Conservation (phyloP, 2,797 vertebrate species). For the Netta rufina region DNA sequence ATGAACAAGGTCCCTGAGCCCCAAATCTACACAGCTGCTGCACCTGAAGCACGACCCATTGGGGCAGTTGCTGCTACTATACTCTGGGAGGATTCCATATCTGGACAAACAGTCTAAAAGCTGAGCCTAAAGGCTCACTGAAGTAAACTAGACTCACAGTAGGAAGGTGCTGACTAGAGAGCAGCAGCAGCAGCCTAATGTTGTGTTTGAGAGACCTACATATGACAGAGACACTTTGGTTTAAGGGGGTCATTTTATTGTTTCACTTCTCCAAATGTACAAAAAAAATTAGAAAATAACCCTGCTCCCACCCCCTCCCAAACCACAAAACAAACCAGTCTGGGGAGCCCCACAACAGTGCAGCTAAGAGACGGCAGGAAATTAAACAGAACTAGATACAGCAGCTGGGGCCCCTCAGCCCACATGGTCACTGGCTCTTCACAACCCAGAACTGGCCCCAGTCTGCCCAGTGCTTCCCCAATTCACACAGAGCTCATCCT, state of each 20-base stretch:
- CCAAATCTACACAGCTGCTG: accelerated
- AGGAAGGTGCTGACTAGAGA: neutral
- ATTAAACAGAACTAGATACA: constrained; percentile 75
- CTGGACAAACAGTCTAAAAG: neutral
- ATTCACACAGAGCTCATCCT: constrained; percentile 67
- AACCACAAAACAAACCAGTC: constrained; percentile 74
- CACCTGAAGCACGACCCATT: accelerated
- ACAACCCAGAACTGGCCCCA: constrained; percentile 50
- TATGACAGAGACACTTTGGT: neutral
- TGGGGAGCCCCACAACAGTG: constrained; percentile 80
- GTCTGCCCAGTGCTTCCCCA: constrained; percentile 57
- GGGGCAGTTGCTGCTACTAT: neutral
- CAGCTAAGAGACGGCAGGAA: constrained; percentile 79
- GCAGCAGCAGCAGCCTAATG: neutral
- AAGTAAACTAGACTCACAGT: neutral
- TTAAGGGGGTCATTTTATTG: constrained; percentile 84
- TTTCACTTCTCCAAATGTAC: constrained; percentile 85
- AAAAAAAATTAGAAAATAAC: constrained; percentile 86
- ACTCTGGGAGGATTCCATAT: neutral
- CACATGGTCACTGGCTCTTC: constrained; percentile 15
- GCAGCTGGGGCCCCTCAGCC: constrained; percentile 66
- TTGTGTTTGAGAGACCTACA: neutral
- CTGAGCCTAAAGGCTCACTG: neutral
- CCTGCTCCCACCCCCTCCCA: constrained; percentile 64
- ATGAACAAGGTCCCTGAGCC: neutral